phyloP scores from a whole-genome alignment of 2,113 vertebrate genomes.

The Hymenochirus boettgeri region DNA sequence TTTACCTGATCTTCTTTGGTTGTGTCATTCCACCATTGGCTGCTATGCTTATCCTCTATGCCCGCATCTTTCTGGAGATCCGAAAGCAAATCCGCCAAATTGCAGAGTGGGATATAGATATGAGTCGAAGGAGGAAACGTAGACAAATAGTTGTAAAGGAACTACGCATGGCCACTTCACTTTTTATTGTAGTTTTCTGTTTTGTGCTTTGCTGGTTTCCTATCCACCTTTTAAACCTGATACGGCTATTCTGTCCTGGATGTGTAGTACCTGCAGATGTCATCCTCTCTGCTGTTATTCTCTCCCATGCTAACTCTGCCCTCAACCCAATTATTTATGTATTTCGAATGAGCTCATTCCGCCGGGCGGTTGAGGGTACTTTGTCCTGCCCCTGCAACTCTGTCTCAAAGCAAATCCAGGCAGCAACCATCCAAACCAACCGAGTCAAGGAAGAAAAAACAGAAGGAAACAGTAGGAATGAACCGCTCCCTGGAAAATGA shows the following conservation, averaged over 20 bases:
- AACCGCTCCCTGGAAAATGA: slow-evolving; percentile 40
- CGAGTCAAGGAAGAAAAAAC: background rate
- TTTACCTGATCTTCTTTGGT: slow-evolving; percentile 47
- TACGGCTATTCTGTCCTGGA: slow-evolving; percentile 39
- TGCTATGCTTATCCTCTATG: slow-evolving; percentile 45
- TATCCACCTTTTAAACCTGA: slow-evolving; percentile 40
- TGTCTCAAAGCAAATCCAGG: background rate
- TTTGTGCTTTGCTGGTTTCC: slow-evolving; percentile 48
- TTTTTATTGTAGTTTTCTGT: slow-evolving; percentile 45
- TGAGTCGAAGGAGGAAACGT: slow-evolving; percentile 18
- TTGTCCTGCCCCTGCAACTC: slow-evolving; percentile 19
- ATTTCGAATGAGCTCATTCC: slow-evolving; percentile 46
- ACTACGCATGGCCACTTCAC: slow-evolving; percentile 44
- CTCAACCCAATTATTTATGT: slow-evolving; percentile 50
- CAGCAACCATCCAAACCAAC: background rate
- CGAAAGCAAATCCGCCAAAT: slow-evolving; percentile 41
- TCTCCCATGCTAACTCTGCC: slow-evolving; percentile 49
- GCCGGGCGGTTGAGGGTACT: slow-evolving; percentile 28
- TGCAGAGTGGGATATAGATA: slow-evolving; percentile 35
- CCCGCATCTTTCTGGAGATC: slow-evolving; percentile 45
- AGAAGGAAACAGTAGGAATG: background rate
- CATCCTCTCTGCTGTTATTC: slow-evolving; percentile 31
- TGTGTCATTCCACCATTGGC: slow-evolving; percentile 40
- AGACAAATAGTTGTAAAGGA: slow-evolving; percentile 32
- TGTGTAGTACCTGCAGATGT: slow-evolving; percentile 23